phyloP scores from a whole-genome alignment of 2,888 invertebrate species.

The Trichogramma dendrolimi region DNA sequence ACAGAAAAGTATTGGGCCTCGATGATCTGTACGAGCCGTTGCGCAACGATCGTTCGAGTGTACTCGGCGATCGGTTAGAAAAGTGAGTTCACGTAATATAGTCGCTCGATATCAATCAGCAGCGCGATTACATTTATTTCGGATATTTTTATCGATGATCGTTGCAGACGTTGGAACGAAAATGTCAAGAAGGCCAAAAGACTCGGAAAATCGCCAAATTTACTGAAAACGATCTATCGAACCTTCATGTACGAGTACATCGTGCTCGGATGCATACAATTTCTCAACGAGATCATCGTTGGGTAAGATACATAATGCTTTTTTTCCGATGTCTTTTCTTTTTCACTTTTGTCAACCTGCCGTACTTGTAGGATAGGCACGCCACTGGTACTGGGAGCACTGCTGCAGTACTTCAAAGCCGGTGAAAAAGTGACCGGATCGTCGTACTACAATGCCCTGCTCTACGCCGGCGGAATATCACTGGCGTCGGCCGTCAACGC shows the following conservation, averaged over 20 bases:
- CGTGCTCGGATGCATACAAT: constrained; percentile 50
- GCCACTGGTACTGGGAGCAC: constrained; percentile 63
- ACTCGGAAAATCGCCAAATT: constrained; percentile 47
- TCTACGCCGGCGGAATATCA: constrained; percentile 46
- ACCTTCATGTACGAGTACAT: constrained; percentile 53
- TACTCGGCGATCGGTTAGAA: constrained; percentile 67
- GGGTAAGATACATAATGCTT: constrained; percentile 30
- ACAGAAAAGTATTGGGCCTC: constrained; percentile 66
- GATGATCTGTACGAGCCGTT: constrained; percentile 72
- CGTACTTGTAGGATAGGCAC: constrained; percentile 58
- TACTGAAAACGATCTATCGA: constrained; percentile 52
- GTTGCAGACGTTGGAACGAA: constrained; percentile 54
- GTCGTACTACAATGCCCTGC: constrained; percentile 40
- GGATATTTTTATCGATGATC: neutral
- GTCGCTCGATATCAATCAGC: no score
- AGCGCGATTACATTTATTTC: neutral
- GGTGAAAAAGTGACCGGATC: constrained; percentile 25
- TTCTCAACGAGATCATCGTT: constrained; percentile 50
- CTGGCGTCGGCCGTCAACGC: constrained; percentile 52
- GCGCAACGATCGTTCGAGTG: constrained; percentile 64
- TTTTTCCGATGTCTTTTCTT: neutral
- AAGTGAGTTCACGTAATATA: constrained; percentile 51
- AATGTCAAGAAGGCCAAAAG: constrained; percentile 48
- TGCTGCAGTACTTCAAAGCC: constrained; percentile 62
- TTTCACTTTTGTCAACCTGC: no score